Evolutionary conservation across 2,888 invertebrate species (phyloP).

Genomic region (Agriopis aurantiaria): DNA sequence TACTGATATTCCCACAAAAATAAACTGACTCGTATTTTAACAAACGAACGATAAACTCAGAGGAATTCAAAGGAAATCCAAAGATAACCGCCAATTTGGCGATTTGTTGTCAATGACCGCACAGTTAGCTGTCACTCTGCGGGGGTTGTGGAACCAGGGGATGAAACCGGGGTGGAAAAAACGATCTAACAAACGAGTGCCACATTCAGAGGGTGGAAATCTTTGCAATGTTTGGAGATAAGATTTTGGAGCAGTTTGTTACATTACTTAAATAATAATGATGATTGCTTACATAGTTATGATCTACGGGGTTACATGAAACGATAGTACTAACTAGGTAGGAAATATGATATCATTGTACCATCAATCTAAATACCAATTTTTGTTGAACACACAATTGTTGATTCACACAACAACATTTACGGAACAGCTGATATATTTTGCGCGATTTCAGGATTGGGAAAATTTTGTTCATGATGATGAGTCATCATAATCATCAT

Average conservation of each 20-base stretch:
- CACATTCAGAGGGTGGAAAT: conserved; percentile 18
- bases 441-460: no score
- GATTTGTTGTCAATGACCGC: conserved; percentile 42
- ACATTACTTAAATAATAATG: not conserved
- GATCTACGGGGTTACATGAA: no score
- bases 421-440: no score
- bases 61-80: conserved; percentile 23
- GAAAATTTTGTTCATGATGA: no score
- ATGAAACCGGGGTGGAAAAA: conserved; percentile 19
- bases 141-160: conserved; percentile 10
- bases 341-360: not conserved
- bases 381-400: no score
- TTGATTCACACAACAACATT: no score
- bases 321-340: not conserved
- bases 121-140: conserved; percentile 40
- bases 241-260: conserved; percentile 6
- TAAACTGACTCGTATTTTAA: conserved; percentile 18
- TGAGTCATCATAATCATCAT: no score
- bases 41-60: conserved; percentile 17
- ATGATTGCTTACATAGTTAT: no score
- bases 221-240: conserved; percentile 1
- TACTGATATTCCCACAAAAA: conserved; percentile 1
- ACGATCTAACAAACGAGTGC: conserved; percentile 31
- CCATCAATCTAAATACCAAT: no score
- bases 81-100: conserved; percentile 28